Evolutionary conservation across 2,797 vertebrate genomes (phyloP), one percentile per base, ranked within the genome.

Genomic region (Zenarchopterus dispar): DNA sequence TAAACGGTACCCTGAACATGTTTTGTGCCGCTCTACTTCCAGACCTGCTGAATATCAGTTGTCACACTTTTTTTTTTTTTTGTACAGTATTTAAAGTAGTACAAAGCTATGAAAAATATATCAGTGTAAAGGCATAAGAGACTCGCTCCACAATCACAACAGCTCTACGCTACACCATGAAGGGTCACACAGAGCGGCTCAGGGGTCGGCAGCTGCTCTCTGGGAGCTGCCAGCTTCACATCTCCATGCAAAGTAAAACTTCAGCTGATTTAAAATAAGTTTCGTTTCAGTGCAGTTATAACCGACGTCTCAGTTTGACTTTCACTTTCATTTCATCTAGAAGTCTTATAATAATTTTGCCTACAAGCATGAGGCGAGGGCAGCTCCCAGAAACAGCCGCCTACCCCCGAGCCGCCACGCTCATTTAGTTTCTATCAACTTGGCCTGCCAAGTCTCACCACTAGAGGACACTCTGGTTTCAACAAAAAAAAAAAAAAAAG

Each of bases 391-490:
- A 58, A 78, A 61, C 60, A 44, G 16, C 66, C 67, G 79, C 71
- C 19, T 16, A 47, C 82, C 78, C 83, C 78, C 70, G 73, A 72
- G 78, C 85, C 61, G 64, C 72, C 60, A 79, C 23, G 81, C 89
- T 80, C 84, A 90, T 75, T n/a, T 88, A 84, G 86, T 78, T 39
- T 88, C 84, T 87, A 66, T 79, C 58, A 92, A 94, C 95, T 93
- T 91, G 95, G 95, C 96, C 96, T 92, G 95, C 96, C 95, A 96
- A 95, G 95, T 93, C 81, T 90, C 78, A 84, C 83, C 89, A 92
- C 89, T 89, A 93, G 94, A 93, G 91, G 93, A 77, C 90, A 89
- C 90, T 91, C 87, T 88, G 73, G 78, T 78, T 82, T 78, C 75
- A 87, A n/a, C n/a, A n/a, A n/a, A n/a, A n/a, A n/a, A n/a, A n/a